These are phyloP conservation scores for Acanthococcus lagerstroemiae DNA, from an alignment of 2,888 invertebrate genomes.

Conservation along the genomic window DNA sequence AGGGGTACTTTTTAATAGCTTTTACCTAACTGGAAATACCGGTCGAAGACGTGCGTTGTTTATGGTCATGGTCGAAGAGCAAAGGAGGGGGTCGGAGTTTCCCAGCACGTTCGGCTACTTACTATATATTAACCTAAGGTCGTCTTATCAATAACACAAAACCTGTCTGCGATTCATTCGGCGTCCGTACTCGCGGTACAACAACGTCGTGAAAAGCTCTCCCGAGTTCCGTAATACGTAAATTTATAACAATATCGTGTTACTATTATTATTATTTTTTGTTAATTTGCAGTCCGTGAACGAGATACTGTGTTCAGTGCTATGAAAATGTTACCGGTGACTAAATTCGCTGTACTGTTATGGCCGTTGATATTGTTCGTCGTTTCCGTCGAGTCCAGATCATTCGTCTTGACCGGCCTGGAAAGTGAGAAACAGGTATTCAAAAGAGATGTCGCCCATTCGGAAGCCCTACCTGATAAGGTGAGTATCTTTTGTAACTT, in stretches of 20 bases:
- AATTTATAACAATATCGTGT: no score
- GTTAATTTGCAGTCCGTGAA: not conserved
- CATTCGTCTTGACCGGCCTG: slow-evolving; percentile 4
- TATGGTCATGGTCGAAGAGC: no score
- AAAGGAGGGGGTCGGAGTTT: not conserved
- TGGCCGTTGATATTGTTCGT: slow-evolving; percentile 2
- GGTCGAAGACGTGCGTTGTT: no score
- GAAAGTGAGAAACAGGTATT: not conserved
- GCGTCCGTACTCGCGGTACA: no score
- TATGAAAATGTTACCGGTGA: slow-evolving; percentile 1
- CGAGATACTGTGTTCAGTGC: slow-evolving; percentile 6
- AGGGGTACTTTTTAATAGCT: no score
- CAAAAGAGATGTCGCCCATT: not conserved
- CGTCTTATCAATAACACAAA: slow-evolving; percentile 27
- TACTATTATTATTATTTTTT: not conserved
- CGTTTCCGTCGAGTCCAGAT: slow-evolving; percentile 2
- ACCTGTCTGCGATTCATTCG: slow-evolving; percentile 7
- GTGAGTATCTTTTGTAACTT: slow-evolving; percentile 4
- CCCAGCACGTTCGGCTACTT: not conserved
- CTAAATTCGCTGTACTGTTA: slow-evolving; percentile 6
- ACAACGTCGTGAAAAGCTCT: not conserved
- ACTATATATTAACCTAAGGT: slow-evolving; percentile 21
- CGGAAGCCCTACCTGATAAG: not conserved
- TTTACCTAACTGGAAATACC: no score
- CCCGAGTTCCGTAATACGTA: no score